Base-by-base conservation (phyloP, 2,888 invertebrate genomes). In the Cheilosia vulpina region DNA sequence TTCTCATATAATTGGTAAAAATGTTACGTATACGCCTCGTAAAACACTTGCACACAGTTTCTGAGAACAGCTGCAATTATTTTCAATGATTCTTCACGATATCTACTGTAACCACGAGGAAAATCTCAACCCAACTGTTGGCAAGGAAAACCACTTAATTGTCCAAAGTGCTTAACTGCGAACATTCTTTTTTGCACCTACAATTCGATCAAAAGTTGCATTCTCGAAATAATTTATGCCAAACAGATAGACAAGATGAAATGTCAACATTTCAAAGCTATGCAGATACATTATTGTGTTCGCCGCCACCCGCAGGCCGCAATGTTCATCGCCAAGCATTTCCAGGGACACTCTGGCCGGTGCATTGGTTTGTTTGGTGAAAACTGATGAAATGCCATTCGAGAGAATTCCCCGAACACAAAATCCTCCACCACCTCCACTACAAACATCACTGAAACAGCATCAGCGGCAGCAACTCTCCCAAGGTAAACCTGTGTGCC, bases 401-500 rank as follows among this genome's bases (percentile, higher is more conserved):
- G 21, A 52, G 77, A 72, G 83, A 79, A 79, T 69, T 78, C 65
- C 63, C 76, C 31, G 47, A 55, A 55, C 17, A 55, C 24, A 50
- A 65, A 68, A 53, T 60, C 60, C 68, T 62, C 68, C 45, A 45
- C 21, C 21, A 55, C 21, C 72, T 19, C 5, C 55, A 47, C 38
- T 13, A 38, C 38, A 11, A 38, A 11, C 38, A 38, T 13, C 38
- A 38, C 13, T 4, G 9, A 31, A 38, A 38, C 38, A 38, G 38
- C 13, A 38, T 38, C 80, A 58, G 50, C 60, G 65, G 63, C 80
- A 81, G 71, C 72, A 68, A 85, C 76, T 85, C 72, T 50, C 76
- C 63, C 85, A 85, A 85, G 85, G 85, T 85, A 76, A 85, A 85
- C 85, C 45, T 85, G 66, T 85, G 76, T 72, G 58, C 76, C 81